Conservation (phyloP, 2,888 invertebrate genomes). For the Laothoe populi region DNA sequence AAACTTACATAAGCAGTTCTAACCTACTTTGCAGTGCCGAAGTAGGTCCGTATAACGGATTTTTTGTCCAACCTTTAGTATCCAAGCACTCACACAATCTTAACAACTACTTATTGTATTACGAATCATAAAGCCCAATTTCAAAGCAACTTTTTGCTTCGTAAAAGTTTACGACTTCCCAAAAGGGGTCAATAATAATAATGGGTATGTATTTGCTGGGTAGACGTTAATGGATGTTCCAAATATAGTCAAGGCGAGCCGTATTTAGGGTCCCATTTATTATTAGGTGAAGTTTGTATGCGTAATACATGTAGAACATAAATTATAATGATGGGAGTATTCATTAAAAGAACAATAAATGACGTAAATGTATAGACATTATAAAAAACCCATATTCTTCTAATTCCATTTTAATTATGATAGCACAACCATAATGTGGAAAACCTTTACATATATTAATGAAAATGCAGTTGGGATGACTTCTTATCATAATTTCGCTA, state of each 20-base stretch:
- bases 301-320: neutral
- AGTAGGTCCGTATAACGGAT: slow-evolving; percentile 39
- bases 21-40: slow-evolving; percentile 66
- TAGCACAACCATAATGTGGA: neutral
- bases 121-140: slow-evolving; percentile 8
- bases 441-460: neutral
- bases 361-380: neutral
- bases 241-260: neutral
- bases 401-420: neutral
- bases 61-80: slow-evolving; percentile 31
- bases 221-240: neutral
- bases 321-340: neutral
- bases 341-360: neutral
- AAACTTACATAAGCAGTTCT: slow-evolving; percentile 74
- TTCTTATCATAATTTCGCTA: neutral
- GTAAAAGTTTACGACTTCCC: slow-evolving; percentile 1
- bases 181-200: slow-evolving; percentile 1
- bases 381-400: neutral
- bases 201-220: neutral
- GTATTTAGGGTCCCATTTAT: neutral
- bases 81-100: slow-evolving; percentile 13
- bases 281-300: neutral
- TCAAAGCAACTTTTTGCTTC: neutral
- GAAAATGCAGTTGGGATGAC: neutral
- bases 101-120: slow-evolving; percentile 8